Evolutionary conservation across 2,888 invertebrate genomes (phyloP).

Genomic region (Serrognathus titanus): DNA sequence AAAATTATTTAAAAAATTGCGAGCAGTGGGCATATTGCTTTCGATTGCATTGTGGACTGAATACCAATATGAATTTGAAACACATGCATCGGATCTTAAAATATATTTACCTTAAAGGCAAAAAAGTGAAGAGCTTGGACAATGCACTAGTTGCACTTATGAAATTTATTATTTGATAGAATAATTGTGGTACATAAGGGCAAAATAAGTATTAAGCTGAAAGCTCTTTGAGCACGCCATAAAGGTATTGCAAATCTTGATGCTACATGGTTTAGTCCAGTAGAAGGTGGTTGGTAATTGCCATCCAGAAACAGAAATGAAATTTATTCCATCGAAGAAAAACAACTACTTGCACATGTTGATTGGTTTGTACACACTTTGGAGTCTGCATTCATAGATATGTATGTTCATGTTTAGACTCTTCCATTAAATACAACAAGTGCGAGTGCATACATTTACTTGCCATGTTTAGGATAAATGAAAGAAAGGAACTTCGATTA

Average conservation of each 20-base stretch:
- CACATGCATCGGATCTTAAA: no score
- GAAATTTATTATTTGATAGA: constrained; percentile 26
- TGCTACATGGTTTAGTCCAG: background rate
- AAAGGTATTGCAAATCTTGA: constrained; percentile 6
- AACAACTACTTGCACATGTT: background rate
- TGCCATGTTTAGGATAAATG: background rate
- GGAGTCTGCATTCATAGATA: constrained; percentile 13
- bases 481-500: no score
- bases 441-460: constrained; percentile 3
- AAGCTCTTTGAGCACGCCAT: constrained; percentile 5
- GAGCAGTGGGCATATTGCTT: no score
- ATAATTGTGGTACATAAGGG: constrained; percentile 18
- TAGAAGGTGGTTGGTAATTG: constrained; percentile 5
- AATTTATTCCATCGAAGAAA: background rate
- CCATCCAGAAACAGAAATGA: background rate
- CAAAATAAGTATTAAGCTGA: constrained; percentile 10
- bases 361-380: constrained; percentile 10
- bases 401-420: constrained; percentile 10
- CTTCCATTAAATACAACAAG: constrained; percentile 4
- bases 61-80: no score
- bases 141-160: constrained; percentile 25
- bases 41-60: no score
- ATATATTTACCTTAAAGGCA: no score
- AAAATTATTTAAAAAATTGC: no score
- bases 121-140: no score